Conservation (phyloP, 2,113 vertebrate species). For the Chaetodon auriga region DNA sequence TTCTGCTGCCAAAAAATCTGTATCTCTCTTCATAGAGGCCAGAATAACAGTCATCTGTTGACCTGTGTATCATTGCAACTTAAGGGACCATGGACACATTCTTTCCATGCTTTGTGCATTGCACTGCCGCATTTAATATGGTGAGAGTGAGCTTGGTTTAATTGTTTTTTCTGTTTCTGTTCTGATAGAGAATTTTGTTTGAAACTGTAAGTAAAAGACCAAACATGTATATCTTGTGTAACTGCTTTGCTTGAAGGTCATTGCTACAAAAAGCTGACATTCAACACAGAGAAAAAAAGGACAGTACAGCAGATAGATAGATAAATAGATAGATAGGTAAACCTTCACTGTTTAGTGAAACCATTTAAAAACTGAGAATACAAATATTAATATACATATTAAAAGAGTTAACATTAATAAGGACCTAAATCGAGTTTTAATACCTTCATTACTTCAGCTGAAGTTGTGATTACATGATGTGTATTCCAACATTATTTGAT, state of each 20-base stretch:
- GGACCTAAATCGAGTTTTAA: too few relatives aligned
- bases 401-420: too few relatives aligned
- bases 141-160: background rate
- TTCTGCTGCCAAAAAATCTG: background rate
- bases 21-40: background rate
- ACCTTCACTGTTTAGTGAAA: too few relatives aligned
- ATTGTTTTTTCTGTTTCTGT: background rate
- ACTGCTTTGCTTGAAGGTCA: background rate
- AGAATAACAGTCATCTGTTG: background rate
- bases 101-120: background rate
- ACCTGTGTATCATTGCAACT: background rate
- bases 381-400: too few relatives aligned
- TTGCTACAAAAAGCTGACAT: constrained; percentile 2
- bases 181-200: background rate
- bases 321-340: too few relatives aligned
- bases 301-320: too few relatives aligned
- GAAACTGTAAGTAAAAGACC: background rate
- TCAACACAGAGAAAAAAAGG: background rate
- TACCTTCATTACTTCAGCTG: too few relatives aligned
- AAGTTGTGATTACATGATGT: too few relatives aligned
- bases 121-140: background rate
- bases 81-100: background rate
- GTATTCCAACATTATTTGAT: too few relatives aligned
- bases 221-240: background rate
- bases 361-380: too few relatives aligned